These are phyloP conservation scores for Enteromius treurensis DNA, from an alignment of 2,797 vertebrate species.

Conservation along the genomic window DNA sequence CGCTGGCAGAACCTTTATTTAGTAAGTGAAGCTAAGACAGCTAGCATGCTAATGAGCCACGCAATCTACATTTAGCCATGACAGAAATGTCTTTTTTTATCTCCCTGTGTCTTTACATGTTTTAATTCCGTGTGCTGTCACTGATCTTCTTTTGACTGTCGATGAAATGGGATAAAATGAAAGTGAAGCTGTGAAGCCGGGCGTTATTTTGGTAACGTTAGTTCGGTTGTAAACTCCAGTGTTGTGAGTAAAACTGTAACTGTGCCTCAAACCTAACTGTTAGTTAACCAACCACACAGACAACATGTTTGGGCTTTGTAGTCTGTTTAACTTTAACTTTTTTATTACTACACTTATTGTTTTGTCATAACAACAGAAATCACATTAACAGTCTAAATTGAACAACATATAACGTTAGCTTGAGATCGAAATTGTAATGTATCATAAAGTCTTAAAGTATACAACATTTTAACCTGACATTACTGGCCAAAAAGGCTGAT, in stretches of 20 bases:
- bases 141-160: not conserved
- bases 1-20: slow-evolving; percentile 91
- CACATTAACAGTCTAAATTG: not conserved
- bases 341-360: not conserved
- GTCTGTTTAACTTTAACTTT: not conserved
- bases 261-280: not conserved
- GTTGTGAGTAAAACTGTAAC: slow-evolving; percentile 17
- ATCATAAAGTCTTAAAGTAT: not conserved
- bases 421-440: not conserved
- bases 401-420: no score
- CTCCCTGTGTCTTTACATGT: no score
- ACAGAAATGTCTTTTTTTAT: not conserved
- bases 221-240: not conserved
- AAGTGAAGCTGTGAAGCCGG: slow-evolving; percentile 17
- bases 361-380: not conserved
- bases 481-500: not conserved
- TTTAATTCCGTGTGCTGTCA: not conserved
- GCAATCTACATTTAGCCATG: slow-evolving; percentile 18
- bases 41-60: slow-evolving; percentile 32
- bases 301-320: not conserved
- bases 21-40: slow-evolving; percentile 69
- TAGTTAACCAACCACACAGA: not conserved
- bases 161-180: not conserved
- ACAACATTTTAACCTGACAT: not conserved
- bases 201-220: not conserved